Evolutionary conservation across 2,113 vertebrate genomes (phyloP), one percentile per base, ranked within the genome.

Genomic region (Callocephalon fimbriatum): DNA sequence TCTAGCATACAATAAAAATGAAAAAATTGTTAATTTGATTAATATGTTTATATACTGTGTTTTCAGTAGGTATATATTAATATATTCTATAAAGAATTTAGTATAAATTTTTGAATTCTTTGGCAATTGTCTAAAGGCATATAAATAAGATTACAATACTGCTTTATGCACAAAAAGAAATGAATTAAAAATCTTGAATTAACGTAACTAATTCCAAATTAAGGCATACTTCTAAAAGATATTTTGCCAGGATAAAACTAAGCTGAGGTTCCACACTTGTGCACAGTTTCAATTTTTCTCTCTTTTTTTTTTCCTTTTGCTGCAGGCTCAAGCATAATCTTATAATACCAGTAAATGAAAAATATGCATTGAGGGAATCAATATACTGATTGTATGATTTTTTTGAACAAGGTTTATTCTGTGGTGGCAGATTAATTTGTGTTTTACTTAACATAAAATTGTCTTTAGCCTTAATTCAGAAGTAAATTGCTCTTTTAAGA

Each of bases 281-380:
- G 15, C 25, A 50, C 10, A 73, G 20, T 82, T 82, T 45, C 13
- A 35, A 12, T 31, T 84, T 88, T 44, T 86, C 25, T 66, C 15
- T 62, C 5, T 42, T 12, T 7, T 15, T 27, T 66, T 38, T 40
- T 65, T 56, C 50, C 73, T 75, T 84, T 87, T 90, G 2, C 83
- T 93, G 79, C 48, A 71, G 66, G 54, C 50, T 93, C 47, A 38
- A 81, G 9, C 22, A 51, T 48, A 80, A 78, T 68, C 73, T 68
- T 90, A 26, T 63, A 90, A 87, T 40, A 54, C 35, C 70, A 91
- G 95, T 93, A 88, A 95, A 96, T 86, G 59, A 94, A 94, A 97
- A 96, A 74, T 79, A 90, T 9, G 47, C 9, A 0, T 84, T 91
- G 76, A 94, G 68, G 61, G 83, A 93, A 92, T 95, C 93, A 93